Base-by-base conservation (phyloP, 2,888 invertebrate species). In the Eudemis profundana region DNA sequence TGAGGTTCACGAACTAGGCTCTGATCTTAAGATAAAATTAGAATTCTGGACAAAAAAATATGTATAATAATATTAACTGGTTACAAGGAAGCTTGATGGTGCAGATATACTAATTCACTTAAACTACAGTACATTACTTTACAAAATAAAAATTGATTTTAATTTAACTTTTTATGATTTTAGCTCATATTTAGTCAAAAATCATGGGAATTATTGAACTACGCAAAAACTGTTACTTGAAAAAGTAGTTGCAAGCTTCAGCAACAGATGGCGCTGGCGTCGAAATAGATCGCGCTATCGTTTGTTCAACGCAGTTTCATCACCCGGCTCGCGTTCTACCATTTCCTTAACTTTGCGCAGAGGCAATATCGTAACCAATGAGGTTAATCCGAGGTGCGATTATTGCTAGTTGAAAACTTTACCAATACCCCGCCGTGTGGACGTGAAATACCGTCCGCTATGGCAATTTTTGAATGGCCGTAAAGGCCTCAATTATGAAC, bases 321-420 rank as follows among this genome's bases (percentile, higher is more conserved):
- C 5, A 40, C 40, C 15, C 0, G 46, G 21, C 46, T 33, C 4
- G 27, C 40, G 40, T 5, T 21, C 5, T 2, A 0, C 4, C 0
- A 0, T 4, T 0, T 0, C 0, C 65, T 93, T 80, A 96, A 94
- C 96, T 96, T 96, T 96, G 96, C 96, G 96, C 96, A 96, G 96
- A 93, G 96, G 96, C 96, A 94, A 94, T 96, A 96, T 95, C 95
- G 95, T 96, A 96, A 95, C 95, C 95, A 93, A 95, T 95, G 96
- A 96, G 94, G 96, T 95, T 93, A 91, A 94, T 94, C 95, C 94
- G 96, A 96, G 95, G 95, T 95, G 96, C 95, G 95, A 95, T 96
- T 96, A 96, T 96, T 96, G 95, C 95, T 95, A 95, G 95, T 96
- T 96, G 96, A 96, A 96, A 96, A 96, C 96, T 96, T 96, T 96